These are phyloP conservation scores for Elgonia sp. DNA, from an alignment of 2,888 invertebrate genomes.

Conservation along the genomic window DNA sequence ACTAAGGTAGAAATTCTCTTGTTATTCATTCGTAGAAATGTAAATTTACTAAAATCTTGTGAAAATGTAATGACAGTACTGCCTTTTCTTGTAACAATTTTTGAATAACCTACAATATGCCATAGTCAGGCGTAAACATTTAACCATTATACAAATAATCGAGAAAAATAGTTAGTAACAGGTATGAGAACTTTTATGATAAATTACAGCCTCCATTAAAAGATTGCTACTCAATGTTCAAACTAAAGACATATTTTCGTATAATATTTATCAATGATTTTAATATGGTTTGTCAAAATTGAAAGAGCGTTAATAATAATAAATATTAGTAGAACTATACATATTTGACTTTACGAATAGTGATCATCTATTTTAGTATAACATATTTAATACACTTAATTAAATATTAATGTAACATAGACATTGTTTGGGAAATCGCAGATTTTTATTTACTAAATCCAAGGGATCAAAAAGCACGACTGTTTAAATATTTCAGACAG, in stretches of 20 bases:
- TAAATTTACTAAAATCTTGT: slow-evolving; percentile 9
- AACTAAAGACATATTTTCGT: no score
- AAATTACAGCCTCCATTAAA: slow-evolving; percentile 6
- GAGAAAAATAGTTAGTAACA: background rate
- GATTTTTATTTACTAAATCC: background rate
- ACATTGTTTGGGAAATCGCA: slow-evolving; percentile 9
- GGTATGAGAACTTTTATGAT: background rate
- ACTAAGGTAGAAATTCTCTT: slow-evolving; percentile 40
- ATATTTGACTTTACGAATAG: background rate
- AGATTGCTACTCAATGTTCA: background rate
- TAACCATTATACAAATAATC: slow-evolving; percentile 13
- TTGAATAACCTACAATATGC: slow-evolving; percentile 16
- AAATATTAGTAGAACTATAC: background rate
- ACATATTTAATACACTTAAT: background rate
- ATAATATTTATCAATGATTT: slow-evolving; percentile 10
- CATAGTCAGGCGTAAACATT: slow-evolving; percentile 13
- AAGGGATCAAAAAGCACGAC: background rate
- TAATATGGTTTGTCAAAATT: background rate
- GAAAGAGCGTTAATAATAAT: background rate
- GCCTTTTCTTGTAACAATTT: slow-evolving; percentile 44
- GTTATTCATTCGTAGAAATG: slow-evolving; percentile 21
- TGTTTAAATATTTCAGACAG: background rate
- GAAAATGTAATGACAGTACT: slow-evolving; percentile 34
- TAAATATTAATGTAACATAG: slow-evolving; percentile 19
- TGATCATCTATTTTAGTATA: background rate